A percentile compares a stretch with the other conserved stretches of the same genome.
Conservation (phyloP, 1,140 invertebrate species). For the Meloidogyne chitwoodi region DNA sequence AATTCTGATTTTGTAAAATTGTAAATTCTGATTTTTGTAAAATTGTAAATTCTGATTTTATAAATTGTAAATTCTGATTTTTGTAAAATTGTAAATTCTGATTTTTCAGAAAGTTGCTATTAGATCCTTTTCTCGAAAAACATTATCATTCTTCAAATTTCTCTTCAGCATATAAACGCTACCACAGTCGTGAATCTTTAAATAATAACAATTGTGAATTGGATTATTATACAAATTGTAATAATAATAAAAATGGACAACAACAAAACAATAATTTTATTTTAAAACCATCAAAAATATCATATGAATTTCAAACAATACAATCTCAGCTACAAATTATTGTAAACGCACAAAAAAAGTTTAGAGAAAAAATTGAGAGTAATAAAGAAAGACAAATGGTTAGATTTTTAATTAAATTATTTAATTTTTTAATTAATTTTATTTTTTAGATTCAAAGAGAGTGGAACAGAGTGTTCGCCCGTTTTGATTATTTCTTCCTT, state of each 20-base stretch:
- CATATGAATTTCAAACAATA: constrained; percentile 15
- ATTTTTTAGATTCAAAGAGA: constrained; percentile 50
- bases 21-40: background rate
- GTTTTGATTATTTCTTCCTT: constrained; percentile 52
- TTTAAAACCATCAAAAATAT: background rate
- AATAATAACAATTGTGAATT: background rate
- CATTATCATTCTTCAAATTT: background rate
- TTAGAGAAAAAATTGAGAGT: constrained; percentile 37
- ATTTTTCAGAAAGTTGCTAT: background rate
- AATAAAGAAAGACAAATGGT: constrained; percentile 30
- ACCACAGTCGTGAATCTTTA: background rate
- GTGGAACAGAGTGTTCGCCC: constrained; percentile 50
- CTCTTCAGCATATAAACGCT: background rate
- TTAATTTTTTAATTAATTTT: constrained; percentile 14
- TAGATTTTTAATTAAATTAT: background rate
- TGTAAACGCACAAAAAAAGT: constrained; percentile 35
- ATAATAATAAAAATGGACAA: background rate
- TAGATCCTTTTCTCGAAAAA: background rate
- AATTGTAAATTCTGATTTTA: too few species aligned
- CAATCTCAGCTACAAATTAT: constrained; percentile 33
- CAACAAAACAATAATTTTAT: background rate
- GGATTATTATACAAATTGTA: background rate
- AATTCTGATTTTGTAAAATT: background rate
- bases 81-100: too few species aligned
- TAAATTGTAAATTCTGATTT: too few species aligned